Evolutionary conservation across 2,797 vertebrate genomes (phyloP).

Genomic region (Microcaecilia unicolor): DNA sequence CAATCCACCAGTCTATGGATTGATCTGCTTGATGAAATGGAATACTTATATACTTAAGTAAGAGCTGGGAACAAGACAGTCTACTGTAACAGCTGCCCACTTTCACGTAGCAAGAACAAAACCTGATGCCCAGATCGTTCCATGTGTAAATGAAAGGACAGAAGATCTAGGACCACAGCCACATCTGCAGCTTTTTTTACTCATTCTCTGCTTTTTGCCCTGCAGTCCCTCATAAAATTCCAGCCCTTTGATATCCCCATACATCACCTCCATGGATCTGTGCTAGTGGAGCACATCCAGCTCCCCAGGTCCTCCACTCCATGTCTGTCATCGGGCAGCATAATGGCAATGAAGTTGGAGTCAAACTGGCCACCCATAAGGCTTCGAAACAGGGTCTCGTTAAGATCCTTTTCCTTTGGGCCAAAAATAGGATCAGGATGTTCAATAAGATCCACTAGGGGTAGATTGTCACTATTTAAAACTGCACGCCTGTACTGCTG

Average conservation of each 20-base stretch:
- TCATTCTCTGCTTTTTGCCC: constrained; percentile 79
- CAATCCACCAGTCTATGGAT: too few relatives aligned
- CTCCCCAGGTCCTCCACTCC: constrained; percentile 66
- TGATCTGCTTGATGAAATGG: too few relatives aligned
- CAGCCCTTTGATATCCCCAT: constrained; percentile 80
- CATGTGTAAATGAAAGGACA: constrained; percentile 89
- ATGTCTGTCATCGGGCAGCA: constrained; percentile 63
- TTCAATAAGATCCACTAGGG: constrained; percentile 86
- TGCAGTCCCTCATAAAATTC: constrained; percentile 77
- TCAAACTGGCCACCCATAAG: constrained; percentile 82
- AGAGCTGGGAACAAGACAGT: constrained; percentile 87
- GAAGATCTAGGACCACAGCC: constrained; percentile 90
- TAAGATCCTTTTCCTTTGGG: constrained; percentile 86
- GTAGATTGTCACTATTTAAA: constrained; percentile 90
- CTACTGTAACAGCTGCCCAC: constrained; percentile 85
- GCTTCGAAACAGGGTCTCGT: constrained; percentile 81
- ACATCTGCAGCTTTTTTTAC: constrained; percentile 92
- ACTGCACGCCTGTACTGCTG: too few relatives aligned
- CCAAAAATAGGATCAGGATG: constrained; percentile 90
- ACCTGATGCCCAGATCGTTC: constrained; percentile 86
- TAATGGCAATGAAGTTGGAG: constrained; percentile 74
- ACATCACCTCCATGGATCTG: constrained; percentile 75
- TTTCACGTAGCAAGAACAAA: constrained; percentile 91
- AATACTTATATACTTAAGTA: too few relatives aligned
- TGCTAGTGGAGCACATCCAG: constrained; percentile 61